A percentile compares a stretch with the other conserved stretches of the same genome.
Evolutionary conservation across 1,140 invertebrate species (phyloP).

Genomic region (Drosophila triauraria): DNA sequence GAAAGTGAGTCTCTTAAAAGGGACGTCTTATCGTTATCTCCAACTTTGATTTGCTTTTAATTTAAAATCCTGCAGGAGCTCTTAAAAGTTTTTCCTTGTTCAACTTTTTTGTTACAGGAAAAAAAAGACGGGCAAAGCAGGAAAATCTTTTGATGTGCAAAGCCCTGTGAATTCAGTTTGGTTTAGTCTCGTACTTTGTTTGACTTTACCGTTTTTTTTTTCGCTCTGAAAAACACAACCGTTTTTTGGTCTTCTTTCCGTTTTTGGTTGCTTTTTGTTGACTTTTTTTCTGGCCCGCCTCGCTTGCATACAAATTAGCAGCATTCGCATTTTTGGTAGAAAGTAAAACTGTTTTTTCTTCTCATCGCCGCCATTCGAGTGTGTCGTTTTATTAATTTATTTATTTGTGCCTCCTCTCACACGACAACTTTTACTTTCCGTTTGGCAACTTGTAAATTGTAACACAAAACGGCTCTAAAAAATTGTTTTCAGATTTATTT

Average conservation of each 20-base stretch:
- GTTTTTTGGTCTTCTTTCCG: conserved; percentile 38
- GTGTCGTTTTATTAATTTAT: conserved; percentile 71
- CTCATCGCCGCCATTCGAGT: conserved; percentile 25
- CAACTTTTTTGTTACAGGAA: conserved; percentile 13
- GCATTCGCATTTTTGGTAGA: conserved; percentile 80
- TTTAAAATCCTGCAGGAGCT: conserved; percentile 49
- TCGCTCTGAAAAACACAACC: conserved; percentile 30
- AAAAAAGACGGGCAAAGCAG: conserved; percentile 4
- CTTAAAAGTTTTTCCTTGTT: conserved; percentile 46
- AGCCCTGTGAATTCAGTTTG: conserved; percentile 13
- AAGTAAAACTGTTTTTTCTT: conserved; percentile 78
- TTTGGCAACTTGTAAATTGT: conserved; percentile 71
- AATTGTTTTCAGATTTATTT: conserved; percentile 49
- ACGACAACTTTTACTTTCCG: conserved; percentile 78
- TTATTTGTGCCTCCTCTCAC: conserved; percentile 60
- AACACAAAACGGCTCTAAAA: conserved; percentile 40
- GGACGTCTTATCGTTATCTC: not conserved
- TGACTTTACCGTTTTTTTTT: conserved; percentile 31
- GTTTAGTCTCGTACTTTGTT: conserved; percentile 31
- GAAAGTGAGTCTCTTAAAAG: not conserved
- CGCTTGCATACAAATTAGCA: conserved; percentile 79
- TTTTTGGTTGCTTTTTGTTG: conserved; percentile 34
- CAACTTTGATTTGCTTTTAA: conserved; percentile 51
- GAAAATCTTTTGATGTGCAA: conserved; percentile 66
- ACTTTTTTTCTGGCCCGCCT: conserved; percentile 54